These are phyloP conservation scores for Lycaena phlaeas DNA, from an alignment of 2,888 invertebrate species.

Conservation along the genomic window DNA sequence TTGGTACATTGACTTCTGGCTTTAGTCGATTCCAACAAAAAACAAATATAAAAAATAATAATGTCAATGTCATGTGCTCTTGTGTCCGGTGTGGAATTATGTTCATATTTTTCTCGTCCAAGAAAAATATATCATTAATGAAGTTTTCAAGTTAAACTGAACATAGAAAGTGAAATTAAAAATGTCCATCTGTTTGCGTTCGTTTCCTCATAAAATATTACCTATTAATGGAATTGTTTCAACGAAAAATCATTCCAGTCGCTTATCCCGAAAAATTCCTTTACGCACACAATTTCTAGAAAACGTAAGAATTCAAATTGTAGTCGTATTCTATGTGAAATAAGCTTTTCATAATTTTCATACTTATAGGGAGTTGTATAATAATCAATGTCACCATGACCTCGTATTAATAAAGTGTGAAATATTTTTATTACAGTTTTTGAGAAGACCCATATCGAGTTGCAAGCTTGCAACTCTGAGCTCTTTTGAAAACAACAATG, in stretches of 20 bases:
- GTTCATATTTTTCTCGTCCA: constrained; percentile 9
- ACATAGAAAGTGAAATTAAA: constrained; percentile 28
- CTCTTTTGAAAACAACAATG: constrained; percentile 35
- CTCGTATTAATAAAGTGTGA: constrained; percentile 35
- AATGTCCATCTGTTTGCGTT: constrained; percentile 74
- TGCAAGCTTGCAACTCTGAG: constrained; percentile 44
- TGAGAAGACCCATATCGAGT: constrained; percentile 55
- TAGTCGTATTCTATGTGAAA: neutral
- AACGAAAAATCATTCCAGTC: constrained; percentile 66
- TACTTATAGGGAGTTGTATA: too few relatives aligned
- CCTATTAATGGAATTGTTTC: constrained; percentile 67
- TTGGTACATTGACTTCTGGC: too few relatives aligned
- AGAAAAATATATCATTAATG: constrained; percentile 29
- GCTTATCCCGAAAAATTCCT: constrained; percentile 64
- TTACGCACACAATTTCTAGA: constrained; percentile 62
- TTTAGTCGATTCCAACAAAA: too few relatives aligned
- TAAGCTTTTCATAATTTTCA: too few relatives aligned
- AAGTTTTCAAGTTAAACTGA: constrained; percentile 30
- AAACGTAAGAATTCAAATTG: constrained; percentile 50
- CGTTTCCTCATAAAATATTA: constrained; percentile 68
- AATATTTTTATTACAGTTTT: constrained; percentile 38
- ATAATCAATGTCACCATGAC: too few relatives aligned
- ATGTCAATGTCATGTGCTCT: constrained; percentile 26
- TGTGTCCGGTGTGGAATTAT: neutral
- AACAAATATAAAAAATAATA: too few relatives aligned